These are phyloP conservation scores for Brevimyrus niger DNA, from an alignment of 2,113 vertebrate species.

Conservation along the genomic window DNA sequence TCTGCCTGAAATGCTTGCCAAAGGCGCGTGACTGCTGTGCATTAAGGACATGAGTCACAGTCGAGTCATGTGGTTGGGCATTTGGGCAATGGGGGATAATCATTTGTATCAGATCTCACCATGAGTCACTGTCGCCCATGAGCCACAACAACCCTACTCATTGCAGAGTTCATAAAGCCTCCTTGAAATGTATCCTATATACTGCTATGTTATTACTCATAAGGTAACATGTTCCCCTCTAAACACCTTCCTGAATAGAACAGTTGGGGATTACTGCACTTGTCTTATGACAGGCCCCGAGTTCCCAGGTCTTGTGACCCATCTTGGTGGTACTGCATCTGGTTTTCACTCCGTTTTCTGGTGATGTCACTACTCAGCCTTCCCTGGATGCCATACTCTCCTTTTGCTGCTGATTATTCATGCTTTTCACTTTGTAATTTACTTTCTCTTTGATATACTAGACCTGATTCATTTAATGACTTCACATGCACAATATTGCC, in stretches of 20 bases:
- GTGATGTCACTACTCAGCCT: constrained; percentile 28
- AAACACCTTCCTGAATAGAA: not conserved
- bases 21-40: not conserved
- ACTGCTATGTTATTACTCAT: not conserved
- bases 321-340: not conserved
- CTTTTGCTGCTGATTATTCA: not conserved
- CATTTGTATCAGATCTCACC: constrained; percentile 1
- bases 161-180: not conserved
- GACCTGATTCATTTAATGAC: not conserved
- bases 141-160: not conserved
- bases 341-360: constrained; percentile 24
- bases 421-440: not conserved
- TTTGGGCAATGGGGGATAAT: not conserved
- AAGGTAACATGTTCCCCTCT: not conserved
- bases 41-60: not conserved
- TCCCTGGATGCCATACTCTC: constrained; percentile 25
- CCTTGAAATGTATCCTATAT: not conserved
- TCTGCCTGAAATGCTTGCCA: not conserved
- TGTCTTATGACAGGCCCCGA: not conserved
- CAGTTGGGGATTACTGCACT: not conserved
- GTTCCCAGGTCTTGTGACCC: not conserved
- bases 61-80: not conserved
- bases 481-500: not conserved
- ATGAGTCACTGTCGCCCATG: not conserved
- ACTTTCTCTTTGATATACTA: not conserved